A percentile compares a stretch with the other conserved stretches of the same genome.
These are phyloP conservation scores for Halictus rubicundus DNA, from an alignment of 1,140 invertebrate genomes.

Conservation along the genomic window DNA sequence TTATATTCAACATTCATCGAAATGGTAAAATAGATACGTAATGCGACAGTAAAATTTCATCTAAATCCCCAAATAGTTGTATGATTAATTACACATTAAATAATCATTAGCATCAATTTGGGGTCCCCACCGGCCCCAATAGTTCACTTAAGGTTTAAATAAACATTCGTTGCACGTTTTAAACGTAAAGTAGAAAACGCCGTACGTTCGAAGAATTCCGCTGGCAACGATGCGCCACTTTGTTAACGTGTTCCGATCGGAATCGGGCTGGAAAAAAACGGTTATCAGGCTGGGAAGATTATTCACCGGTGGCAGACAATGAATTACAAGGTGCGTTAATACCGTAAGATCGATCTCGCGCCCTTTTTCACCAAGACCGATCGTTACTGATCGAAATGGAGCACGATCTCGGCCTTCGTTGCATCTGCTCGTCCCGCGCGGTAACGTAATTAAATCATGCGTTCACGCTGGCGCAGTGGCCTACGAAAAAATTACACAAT, in stretches of 20 bases:
- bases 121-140: too few species aligned
- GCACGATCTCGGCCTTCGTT: constrained; percentile 38
- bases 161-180: too few species aligned
- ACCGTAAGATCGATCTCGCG: constrained; percentile 34
- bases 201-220: too few species aligned
- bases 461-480: neutral
- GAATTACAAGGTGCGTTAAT: constrained; percentile 61
- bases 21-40: too few species aligned
- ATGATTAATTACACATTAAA: too few species aligned
- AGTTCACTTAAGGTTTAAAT: too few species aligned
- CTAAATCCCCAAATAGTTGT: too few species aligned
- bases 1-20: too few species aligned
- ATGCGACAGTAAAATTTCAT: too few species aligned
- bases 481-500: neutral
- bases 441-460: constrained; percentile 17
- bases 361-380: constrained; percentile 37
- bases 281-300: constrained; percentile 17
- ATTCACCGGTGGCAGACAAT: constrained; percentile 51
- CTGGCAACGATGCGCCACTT: constrained; percentile 7
- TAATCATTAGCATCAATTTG: too few species aligned
- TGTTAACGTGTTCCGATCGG: neutral
- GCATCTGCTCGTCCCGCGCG: constrained; percentile 1
- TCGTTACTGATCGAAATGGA: constrained; percentile 58
- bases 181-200: neutral
- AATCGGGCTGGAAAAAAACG: neutral